phyloP scores from a whole-genome alignment of 2,888 invertebrate species.

The Tenthredo notha region DNA sequence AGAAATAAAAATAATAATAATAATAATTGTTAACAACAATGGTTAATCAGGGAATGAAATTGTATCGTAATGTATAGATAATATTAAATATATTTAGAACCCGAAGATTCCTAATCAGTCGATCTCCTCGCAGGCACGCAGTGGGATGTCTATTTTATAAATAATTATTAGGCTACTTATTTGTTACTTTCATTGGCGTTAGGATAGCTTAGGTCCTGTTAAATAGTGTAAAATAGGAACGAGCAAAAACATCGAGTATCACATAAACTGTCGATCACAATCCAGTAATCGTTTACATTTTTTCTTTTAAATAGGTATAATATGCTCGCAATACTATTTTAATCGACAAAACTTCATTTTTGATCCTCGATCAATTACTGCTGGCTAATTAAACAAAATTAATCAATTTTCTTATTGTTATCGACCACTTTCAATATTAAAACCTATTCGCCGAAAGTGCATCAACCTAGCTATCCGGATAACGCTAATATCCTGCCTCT shows the following conservation, averaged over 20 bases:
- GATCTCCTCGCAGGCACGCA: constrained; percentile 55
- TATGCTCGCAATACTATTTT: neutral
- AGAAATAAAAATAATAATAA: neutral
- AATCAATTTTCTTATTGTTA: constrained; percentile 20
- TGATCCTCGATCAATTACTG: constrained; percentile 17
- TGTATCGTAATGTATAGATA: constrained; percentile 53
- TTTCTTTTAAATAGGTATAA: neutral
- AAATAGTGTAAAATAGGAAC: constrained; percentile 34
- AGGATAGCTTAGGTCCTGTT: constrained; percentile 47
- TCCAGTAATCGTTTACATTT: neutral
- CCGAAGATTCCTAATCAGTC: constrained; percentile 58
- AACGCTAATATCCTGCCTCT: constrained; percentile 23
- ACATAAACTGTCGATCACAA: constrained; percentile 24
- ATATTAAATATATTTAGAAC: constrained; percentile 53
- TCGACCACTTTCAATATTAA: neutral
- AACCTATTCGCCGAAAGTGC: neutral
- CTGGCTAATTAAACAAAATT: constrained; percentile 6
- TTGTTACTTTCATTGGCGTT: constrained; percentile 42
- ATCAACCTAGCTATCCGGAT: constrained; percentile 25
- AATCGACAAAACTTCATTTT: neutral
- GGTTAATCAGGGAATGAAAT: constrained; percentile 44
- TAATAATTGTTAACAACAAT: neutral
- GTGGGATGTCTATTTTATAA: constrained; percentile 47
- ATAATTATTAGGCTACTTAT: constrained; percentile 47
- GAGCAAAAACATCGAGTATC: constrained; percentile 40